phyloP scores from a whole-genome alignment of 2,888 invertebrate genomes.

The Mythimna vitellina region DNA sequence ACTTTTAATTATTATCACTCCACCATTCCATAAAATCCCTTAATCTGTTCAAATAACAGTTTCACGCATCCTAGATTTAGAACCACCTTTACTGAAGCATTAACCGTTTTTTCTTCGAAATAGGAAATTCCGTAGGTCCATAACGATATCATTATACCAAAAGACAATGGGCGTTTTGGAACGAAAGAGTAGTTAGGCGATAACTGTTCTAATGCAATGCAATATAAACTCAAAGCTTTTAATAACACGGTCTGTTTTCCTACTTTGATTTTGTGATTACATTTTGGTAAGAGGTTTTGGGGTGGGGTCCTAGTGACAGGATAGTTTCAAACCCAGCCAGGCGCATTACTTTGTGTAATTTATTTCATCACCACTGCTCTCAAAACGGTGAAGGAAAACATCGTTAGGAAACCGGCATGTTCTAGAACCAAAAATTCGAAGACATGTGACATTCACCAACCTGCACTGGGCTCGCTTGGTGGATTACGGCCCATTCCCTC shows the following conservation, averaged over 20 bases:
- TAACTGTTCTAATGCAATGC: constrained; percentile 51
- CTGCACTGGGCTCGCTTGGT: too few species aligned
- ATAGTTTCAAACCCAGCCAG: too few species aligned
- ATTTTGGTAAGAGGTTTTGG: constrained; percentile 53
- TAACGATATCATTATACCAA: constrained; percentile 58
- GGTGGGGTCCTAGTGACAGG: constrained; percentile 39
- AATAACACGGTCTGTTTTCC: constrained; percentile 53
- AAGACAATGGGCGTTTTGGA: constrained; percentile 54
- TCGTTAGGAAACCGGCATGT: too few species aligned
- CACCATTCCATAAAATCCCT: not conserved
- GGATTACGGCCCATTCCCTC: too few species aligned
- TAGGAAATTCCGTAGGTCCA: constrained; percentile 55
- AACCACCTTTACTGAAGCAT: constrained; percentile 41
- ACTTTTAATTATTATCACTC: constrained; percentile 31
- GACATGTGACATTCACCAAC: too few species aligned
- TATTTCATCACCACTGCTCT: too few species aligned
- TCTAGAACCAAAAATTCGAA: too few species aligned
- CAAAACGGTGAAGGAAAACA: too few species aligned
- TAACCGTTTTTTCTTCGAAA: constrained; percentile 49
- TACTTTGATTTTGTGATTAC: constrained; percentile 58
- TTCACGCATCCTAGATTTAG: constrained; percentile 49
- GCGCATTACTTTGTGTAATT: too few species aligned
- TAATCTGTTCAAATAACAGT: constrained; percentile 6
- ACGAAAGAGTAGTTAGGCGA: constrained; percentile 49
- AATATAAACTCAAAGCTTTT: constrained; percentile 61